Evolutionary conservation across 1,140 invertebrate species (phyloP).

Genomic region (Nasonia longicornis): DNA sequence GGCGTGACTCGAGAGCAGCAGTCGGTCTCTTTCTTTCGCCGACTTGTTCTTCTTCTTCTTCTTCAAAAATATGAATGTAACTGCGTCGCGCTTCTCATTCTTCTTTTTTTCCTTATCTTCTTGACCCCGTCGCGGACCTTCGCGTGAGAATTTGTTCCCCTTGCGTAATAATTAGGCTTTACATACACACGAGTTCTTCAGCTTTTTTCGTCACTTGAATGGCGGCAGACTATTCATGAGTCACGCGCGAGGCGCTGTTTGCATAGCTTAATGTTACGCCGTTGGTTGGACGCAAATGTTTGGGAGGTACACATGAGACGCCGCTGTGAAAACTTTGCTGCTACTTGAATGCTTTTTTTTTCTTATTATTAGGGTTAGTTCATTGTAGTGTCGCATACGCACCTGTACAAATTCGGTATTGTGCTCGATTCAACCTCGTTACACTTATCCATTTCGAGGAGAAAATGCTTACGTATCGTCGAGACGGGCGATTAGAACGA

Average conservation of each 20-base stretch:
- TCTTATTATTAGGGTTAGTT: not conserved
- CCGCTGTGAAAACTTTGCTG: not conserved
- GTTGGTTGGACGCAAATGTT: not conserved
- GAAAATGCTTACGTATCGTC: not conserved
- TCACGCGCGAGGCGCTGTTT: not conserved
- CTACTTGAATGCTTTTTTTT: not conserved
- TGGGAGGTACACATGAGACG: not conserved
- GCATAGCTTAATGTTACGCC: not conserved
- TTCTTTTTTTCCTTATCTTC: not conserved
- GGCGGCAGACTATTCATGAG: constrained; percentile 16
- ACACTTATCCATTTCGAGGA: too few relatives aligned
- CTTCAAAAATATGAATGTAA: constrained; percentile 24
- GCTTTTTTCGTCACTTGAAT: not conserved
- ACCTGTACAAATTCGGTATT: not conserved
- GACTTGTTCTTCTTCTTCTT: not conserved
- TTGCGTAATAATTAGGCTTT: constrained; percentile 17
- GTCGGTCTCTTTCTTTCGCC: not conserved
- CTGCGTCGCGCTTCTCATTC: not conserved
- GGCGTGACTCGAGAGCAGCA: constrained; percentile 17
- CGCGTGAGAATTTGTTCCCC: constrained; percentile 29
- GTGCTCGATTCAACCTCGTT: not conserved
- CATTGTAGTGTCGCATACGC: not conserved
- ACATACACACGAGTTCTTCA: not conserved
- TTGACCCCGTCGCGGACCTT: constrained; percentile 31
- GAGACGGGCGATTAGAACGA: constrained; percentile 9